A percentile compares a stretch with the other conserved stretches of the same genome.
Evolutionary conservation across 1,140 invertebrate genomes (phyloP).

Genomic region (Papilio xuthus): DNA sequence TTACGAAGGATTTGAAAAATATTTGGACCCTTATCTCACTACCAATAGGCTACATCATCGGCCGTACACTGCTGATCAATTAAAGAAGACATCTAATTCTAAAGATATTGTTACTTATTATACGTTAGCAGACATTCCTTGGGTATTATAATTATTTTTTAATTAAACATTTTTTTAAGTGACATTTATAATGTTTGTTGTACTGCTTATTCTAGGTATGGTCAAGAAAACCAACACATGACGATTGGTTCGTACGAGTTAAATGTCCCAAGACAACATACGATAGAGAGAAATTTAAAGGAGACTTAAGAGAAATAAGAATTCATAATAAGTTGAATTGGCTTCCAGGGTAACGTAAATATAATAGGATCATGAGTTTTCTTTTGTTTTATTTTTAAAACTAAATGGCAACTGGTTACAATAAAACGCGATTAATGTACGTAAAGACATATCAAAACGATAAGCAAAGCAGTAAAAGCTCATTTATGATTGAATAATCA

Average conservation of each 20-base stretch:
- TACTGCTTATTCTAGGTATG: conserved; percentile 52
- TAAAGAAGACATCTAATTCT: conserved; percentile 53
- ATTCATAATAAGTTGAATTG: conserved; percentile 66
- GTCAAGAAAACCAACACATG: conserved; percentile 56
- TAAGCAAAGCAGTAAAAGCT: conserved; percentile 2
- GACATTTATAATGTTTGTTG: neutral
- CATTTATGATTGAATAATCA: conserved; percentile 4
- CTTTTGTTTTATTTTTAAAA: neutral
- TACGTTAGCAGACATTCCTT: conserved; percentile 59
- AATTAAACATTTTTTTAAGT: neutral
- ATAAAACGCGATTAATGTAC: neutral
- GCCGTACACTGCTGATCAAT: conserved; percentile 63
- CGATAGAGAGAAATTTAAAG: conserved; percentile 71
- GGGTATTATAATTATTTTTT: conserved; percentile 45
- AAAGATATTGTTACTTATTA: conserved; percentile 69
- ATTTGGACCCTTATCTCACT: conserved; percentile 72
- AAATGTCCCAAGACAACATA: conserved; percentile 60
- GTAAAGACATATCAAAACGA: neutral
- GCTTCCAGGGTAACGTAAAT: conserved; percentile 62
- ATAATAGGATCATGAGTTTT: neutral
- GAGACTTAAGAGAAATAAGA: conserved; percentile 66
- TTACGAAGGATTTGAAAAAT: conserved; percentile 69
- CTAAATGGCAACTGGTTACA: neutral
- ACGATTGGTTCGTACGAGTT: conserved; percentile 57
- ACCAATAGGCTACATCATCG: conserved; percentile 67